A percentile compares a stretch with the other conserved stretches of the same genome.
These are phyloP conservation scores for Sinentomon sp. DNA, from an alignment of 2,888 invertebrate genomes.

Conservation along the genomic window DNA sequence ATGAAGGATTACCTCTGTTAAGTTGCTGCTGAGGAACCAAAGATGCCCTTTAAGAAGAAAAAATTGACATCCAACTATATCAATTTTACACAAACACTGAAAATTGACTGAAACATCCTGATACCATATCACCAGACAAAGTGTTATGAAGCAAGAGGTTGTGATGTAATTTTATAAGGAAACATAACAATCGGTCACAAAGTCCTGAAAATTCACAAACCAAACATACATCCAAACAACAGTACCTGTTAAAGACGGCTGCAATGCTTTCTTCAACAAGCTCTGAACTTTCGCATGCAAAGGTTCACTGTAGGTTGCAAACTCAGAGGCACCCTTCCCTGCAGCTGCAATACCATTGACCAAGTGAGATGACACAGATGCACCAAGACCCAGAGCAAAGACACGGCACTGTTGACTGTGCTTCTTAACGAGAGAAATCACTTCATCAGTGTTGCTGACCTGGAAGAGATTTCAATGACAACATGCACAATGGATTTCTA, in stretches of 20 bases:
- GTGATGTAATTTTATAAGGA: no score
- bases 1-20: no score
- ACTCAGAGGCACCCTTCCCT: conserved; percentile 20
- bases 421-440: conserved; percentile 17
- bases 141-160: no score
- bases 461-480: conserved; percentile 1
- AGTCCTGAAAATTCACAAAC: no score
- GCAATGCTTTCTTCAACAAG: conserved; percentile 16
- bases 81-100: no score
- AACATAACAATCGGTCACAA: no score
- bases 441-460: conserved; percentile 18
- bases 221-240: no score
- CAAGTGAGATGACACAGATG: conserved; percentile 19
- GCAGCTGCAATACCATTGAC: conserved; percentile 20
- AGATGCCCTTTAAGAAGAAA: no score
- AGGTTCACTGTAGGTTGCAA: conserved; percentile 17
- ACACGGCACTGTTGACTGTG: conserved; percentile 17
- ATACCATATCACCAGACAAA: no score
- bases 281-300: conserved; percentile 17
- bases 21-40: no score
- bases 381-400: conserved; percentile 20
- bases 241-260: conserved; percentile 15
- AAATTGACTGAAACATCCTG: no score
- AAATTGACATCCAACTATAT: no score
- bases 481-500: background rate